Evolutionary conservation across 2,797 vertebrate genomes (phyloP).

Genomic region (Xerus rutilus): DNA sequence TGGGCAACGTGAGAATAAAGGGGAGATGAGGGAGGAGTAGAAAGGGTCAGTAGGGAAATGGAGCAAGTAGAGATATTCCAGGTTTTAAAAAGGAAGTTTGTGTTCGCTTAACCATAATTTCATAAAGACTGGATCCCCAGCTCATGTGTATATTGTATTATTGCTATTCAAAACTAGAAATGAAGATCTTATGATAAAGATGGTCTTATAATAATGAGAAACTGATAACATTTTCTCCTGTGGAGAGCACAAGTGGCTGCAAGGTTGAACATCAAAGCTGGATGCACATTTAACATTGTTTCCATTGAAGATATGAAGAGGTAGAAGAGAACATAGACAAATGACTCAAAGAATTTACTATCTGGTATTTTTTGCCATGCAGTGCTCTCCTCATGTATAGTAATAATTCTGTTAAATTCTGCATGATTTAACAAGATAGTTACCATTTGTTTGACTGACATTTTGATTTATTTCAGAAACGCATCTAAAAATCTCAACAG

Average conservation of each 20-base stretch:
- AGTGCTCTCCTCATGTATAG: not conserved
- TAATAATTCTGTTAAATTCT: not conserved
- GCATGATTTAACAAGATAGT: not conserved
- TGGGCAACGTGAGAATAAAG: not conserved
- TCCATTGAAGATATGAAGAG: not conserved
- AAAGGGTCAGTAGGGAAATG: not conserved
- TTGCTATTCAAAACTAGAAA: not conserved
- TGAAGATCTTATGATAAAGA: not conserved
- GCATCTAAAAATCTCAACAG: not conserved
- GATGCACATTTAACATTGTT: not conserved
- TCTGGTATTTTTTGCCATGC: not conserved
- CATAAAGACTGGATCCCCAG: not conserved
- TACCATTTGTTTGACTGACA: not conserved
- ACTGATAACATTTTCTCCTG: not conserved
- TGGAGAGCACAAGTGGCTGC: not conserved
- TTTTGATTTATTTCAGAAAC: conserved; percentile 24
- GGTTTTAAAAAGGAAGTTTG: not conserved
- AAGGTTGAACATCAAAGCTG: not conserved
- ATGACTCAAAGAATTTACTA: not conserved
- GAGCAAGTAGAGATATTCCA: not conserved
- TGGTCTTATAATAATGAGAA: not conserved
- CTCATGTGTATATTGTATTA: not conserved
- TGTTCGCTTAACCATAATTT: not conserved
- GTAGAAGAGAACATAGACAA: not conserved
- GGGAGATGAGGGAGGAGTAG: not conserved